Evolutionary conservation across 2,113 vertebrate species (phyloP).

Genomic region (Microcebus tavaratra): DNA sequence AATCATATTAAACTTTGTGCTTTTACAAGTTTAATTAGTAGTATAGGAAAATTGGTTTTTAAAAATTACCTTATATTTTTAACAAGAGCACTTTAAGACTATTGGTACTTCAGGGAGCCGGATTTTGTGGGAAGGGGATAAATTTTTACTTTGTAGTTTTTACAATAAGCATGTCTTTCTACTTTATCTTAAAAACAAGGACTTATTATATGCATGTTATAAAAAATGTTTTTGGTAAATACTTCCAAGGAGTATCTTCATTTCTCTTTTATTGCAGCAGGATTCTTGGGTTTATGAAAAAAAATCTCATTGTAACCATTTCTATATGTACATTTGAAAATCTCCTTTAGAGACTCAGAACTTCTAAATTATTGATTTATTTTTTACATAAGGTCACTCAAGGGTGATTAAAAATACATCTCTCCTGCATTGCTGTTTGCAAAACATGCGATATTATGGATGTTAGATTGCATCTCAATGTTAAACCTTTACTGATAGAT

Average conservation of each 20-base stretch:
- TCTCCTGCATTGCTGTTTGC: not conserved
- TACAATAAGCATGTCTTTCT: not conserved
- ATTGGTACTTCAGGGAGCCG: not conserved
- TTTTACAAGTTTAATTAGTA: conserved; percentile 25
- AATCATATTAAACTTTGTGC: not conserved
- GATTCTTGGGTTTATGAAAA: conserved; percentile 98
- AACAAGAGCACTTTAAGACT: not conserved
- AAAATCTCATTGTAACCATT: not conserved
- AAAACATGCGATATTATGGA: not conserved
- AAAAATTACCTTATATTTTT: not conserved
- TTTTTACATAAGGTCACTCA: not conserved
- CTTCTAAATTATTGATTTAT: not conserved
- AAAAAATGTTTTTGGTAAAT: not conserved
- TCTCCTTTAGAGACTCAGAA: not conserved
- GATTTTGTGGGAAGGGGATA: not conserved
- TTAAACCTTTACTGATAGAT: not conserved
- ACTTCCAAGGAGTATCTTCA: not conserved
- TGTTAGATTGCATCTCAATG: not conserved
- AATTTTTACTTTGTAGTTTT: not conserved
- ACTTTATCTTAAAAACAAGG: not conserved
- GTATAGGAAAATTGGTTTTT: not conserved
- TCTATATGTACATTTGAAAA: not conserved
- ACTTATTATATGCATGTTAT: not conserved
- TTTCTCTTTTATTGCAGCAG: conserved; percentile 85
- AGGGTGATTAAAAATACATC: not conserved